phyloP scores from a whole-genome alignment of 2,797 vertebrate genomes.

The Sebastiscus albofasciatus region DNA sequence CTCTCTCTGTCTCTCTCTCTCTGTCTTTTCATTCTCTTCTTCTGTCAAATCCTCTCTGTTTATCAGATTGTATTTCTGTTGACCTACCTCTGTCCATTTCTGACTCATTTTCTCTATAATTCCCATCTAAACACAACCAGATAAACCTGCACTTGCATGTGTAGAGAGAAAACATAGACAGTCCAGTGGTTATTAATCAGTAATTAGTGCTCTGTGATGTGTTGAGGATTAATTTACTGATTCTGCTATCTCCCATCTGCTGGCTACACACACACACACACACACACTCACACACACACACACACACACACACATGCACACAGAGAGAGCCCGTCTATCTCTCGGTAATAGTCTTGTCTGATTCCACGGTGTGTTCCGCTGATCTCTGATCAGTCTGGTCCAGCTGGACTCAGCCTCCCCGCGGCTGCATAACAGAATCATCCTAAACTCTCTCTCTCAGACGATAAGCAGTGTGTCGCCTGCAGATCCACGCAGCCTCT shows the following conservation, averaged over 20 bases:
- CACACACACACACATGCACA: no score
- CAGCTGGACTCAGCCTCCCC: conserved; percentile 63
- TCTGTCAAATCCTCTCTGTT: neutral
- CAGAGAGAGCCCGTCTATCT: conserved; percentile 20
- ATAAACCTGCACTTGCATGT: conserved; percentile 5
- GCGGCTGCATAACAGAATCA: conserved; percentile 54
- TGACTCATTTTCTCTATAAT: conserved; percentile 6
- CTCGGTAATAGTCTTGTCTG: conserved; percentile 67
- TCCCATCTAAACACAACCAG: conserved; percentile 12
- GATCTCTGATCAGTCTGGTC: conserved; percentile 65
- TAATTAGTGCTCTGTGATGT: conserved; percentile 72
- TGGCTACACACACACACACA: conserved; percentile 29
- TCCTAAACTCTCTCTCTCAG: conserved; percentile 48
- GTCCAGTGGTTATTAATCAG: conserved; percentile 76
- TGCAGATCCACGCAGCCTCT: conserved; percentile 56
- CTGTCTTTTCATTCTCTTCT: neutral
- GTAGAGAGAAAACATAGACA: conserved; percentile 5
- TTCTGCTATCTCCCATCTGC: conserved; percentile 73
- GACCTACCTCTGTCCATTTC: conserved; percentile 7
- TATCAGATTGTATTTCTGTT: conserved; percentile 20
- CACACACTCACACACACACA: neutral
- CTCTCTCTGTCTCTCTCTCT: neutral
- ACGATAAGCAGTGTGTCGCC: conserved; percentile 60
- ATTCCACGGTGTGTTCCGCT: conserved; percentile 65
- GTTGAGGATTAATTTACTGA: conserved; percentile 75